Evolutionary conservation across 2,888 invertebrate genomes (phyloP).

Genomic region (Aromia moschata): DNA sequence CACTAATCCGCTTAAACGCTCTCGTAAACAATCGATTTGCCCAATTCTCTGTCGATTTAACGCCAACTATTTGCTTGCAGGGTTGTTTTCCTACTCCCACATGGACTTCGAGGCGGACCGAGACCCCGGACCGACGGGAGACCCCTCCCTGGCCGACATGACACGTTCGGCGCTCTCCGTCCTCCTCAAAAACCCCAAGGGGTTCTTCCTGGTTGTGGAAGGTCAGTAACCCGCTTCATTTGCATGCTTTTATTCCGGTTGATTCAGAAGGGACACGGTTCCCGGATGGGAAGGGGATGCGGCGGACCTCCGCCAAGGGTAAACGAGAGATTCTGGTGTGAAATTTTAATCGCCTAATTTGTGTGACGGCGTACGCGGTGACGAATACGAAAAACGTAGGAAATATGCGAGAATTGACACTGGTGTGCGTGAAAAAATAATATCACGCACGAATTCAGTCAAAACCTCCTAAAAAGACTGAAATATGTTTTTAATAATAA

Average conservation of each 20-base stretch:
- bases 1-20: not conserved
- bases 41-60: constrained; percentile 28
- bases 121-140: constrained; percentile 72
- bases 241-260: constrained; percentile 20
- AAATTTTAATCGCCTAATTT: no score
- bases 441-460: no score
- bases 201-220: constrained; percentile 80
- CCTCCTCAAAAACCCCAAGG: constrained; percentile 76
- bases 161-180: constrained; percentile 77
- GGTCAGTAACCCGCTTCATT: constrained; percentile 63
- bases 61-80: constrained; percentile 59
- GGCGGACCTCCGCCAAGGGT: no score
- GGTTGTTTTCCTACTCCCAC: constrained; percentile 80
- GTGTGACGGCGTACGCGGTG: no score
- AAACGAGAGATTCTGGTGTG: no score
- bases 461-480: no score
- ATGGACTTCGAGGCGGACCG: constrained; percentile 83
- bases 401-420: no score
- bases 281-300: no score
- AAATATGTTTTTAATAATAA: no score
- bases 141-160: constrained; percentile 82
- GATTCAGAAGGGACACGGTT: no score
- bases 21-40: constrained; percentile 9
- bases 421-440: no score
- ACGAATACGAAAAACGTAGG: no score